Evolutionary conservation across 2,113 vertebrate species (phyloP), one percentile per base, ranked within the genome.

Genomic region (Polypterus senegalus): DNA sequence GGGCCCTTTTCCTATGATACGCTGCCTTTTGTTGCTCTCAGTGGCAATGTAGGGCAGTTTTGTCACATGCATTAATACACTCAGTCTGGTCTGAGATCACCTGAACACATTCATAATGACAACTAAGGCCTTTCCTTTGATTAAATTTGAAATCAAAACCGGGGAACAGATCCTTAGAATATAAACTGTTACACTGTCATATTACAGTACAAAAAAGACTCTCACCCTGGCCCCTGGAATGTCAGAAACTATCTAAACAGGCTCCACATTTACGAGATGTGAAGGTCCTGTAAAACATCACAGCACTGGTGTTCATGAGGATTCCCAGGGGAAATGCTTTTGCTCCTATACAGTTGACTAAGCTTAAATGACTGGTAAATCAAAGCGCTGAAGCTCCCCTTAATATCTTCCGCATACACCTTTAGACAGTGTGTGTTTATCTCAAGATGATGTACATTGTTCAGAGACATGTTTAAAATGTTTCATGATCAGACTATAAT

Each of bases 31-130:
- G 52, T 8, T 54, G n/a, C 44, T 44, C 51, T 57, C 9, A 3
- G 45, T 10, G 44, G 54, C 47, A 57, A 47, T 48, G 9, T n/a
- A 56, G 43, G 62, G 44, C 47, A 44, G 10, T 47, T n/a, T 48
- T 9, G 27, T 57, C 56, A 8, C 45, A 7, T 3, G 3, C 49
- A 54, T 60, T 61, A 27, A 27, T 7, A 43, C 27, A 46, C 46
- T 44, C 8, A 1, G 56, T 9, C 46, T 9, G 47, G 54, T 9
- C 9, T 10, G 9, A 9, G 47, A 60, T 46, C 47, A 65, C 64
- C 64, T 55, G 53, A 65, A 54, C 9, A 49, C 56, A 58, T 46
- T 63, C 48, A 53, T 46, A 48, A 54, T 55, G 63, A 65, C 63
- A 65, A 48, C 52, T 11, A 9, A 52, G 54, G 60, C 43, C 46